These are phyloP conservation scores for Gavia stellata DNA, from an alignment of 2,113 vertebrate genomes.

Conservation along the genomic window DNA sequence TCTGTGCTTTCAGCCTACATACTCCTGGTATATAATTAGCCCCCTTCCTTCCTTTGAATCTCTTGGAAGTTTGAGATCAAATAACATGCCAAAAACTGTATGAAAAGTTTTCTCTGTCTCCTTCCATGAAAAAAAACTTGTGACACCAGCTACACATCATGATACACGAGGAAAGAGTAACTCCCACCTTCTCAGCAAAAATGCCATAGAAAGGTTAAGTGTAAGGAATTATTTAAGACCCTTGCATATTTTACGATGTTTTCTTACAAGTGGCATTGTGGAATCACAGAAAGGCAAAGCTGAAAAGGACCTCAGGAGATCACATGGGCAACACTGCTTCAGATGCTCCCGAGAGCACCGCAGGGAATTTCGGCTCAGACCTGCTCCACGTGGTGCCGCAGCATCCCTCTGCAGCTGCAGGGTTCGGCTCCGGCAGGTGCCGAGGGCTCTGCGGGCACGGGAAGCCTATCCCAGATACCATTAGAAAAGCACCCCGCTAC, in stretches of 20 bases:
- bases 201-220: neutral
- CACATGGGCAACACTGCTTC: neutral
- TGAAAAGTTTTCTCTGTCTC: neutral
- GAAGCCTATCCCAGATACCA: neutral
- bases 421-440: too few species aligned
- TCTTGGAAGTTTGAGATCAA: neutral
- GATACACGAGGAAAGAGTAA: rapidly evolving
- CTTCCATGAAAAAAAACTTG: neutral
- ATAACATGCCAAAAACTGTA: neutral
- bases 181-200: neutral
- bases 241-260: too few species aligned
- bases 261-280: neutral
- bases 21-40: too few species aligned
- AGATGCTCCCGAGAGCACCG: neutral
- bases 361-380: neutral
- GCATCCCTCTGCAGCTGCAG: neutral
- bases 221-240: neutral
- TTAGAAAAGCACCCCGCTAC: rapidly evolving
- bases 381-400: rapidly evolving
- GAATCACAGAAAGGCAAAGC: neutral
- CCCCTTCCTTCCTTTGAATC: neutral
- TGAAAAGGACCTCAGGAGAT: neutral
- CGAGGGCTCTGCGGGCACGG: neutral
- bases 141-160: neutral
- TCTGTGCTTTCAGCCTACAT: neutral